Evolutionary conservation across 2,888 invertebrate genomes (phyloP).

Genomic region (Thymelicus acteon): DNA sequence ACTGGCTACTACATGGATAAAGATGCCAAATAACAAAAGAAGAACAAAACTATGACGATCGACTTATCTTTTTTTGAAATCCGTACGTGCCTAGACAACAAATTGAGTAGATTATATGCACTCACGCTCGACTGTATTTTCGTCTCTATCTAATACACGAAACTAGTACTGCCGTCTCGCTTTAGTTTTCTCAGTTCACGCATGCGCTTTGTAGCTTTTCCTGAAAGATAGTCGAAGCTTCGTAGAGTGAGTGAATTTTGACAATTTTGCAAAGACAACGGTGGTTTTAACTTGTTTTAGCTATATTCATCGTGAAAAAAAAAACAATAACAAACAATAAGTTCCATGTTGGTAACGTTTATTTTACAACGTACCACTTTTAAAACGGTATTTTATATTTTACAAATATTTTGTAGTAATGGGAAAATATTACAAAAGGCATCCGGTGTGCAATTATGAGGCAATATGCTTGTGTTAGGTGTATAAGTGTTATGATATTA

Average conservation of each 20-base stretch:
- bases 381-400: background rate
- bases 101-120: constrained; percentile 72
- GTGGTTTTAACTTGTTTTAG: background rate
- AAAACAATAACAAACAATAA: background rate
- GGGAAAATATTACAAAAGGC: background rate
- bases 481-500: constrained; percentile 39
- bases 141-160: constrained; percentile 55
- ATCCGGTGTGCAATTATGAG: background rate
- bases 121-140: constrained; percentile 53
- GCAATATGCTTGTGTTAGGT: constrained; percentile 7
- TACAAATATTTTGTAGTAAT: background rate
- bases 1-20: constrained; percentile 4
- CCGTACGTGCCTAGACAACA: constrained; percentile 72
- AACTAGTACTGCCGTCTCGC: constrained; percentile 51
- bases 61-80: constrained; percentile 56
- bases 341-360: background rate
- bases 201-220: constrained; percentile 71
- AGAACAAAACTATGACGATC: constrained; percentile 30
- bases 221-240: constrained; percentile 77
- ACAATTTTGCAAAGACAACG: constrained; percentile 11
- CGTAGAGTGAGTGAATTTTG: constrained; percentile 55
- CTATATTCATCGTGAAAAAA: no score
- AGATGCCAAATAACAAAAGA: constrained; percentile 10
- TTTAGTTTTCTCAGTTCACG: constrained; percentile 69
- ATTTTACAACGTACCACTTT: background rate